Conservation (phyloP, 2,113 vertebrate genomes). For the Poecilia latipinna region DNA sequence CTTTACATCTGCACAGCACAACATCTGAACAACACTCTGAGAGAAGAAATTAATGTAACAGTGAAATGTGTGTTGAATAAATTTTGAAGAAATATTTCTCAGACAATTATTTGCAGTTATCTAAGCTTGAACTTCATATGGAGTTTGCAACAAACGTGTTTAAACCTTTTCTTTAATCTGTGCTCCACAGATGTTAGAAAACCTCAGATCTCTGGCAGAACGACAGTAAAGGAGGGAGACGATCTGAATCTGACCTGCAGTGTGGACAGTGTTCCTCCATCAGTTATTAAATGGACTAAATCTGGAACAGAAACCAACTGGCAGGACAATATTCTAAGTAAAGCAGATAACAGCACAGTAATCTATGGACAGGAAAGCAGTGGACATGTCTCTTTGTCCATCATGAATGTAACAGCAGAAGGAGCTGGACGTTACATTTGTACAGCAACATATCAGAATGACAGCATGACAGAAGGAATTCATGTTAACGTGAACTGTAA, state of each 20-base stretch:
- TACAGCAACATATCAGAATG: neutral
- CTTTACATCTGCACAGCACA: no score
- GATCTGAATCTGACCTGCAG: neutral
- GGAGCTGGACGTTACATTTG: neutral
- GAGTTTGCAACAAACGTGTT: neutral
- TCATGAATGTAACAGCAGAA: neutral
- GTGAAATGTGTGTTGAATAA: constrained; percentile 14
- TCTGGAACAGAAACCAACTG: neutral
- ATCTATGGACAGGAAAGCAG: neutral
- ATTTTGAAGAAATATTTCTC: no score
- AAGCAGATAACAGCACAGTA: fast-evolving
- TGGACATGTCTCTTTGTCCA: neutral
- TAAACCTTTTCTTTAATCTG: neutral
- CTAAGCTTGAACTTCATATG: neutral
- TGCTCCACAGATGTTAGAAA: neutral
- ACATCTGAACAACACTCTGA: no score
- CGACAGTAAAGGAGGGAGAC: neutral
- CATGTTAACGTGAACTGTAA: neutral
- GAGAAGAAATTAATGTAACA: no score
- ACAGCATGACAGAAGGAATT: neutral
- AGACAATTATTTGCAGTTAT: no score
- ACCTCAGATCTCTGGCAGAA: neutral
- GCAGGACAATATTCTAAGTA: neutral
- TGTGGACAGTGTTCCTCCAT: neutral
- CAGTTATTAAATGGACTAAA: neutral